These are phyloP conservation scores for Acrobasis consociella DNA, from an alignment of 2,888 invertebrate genomes.

Conservation along the genomic window DNA sequence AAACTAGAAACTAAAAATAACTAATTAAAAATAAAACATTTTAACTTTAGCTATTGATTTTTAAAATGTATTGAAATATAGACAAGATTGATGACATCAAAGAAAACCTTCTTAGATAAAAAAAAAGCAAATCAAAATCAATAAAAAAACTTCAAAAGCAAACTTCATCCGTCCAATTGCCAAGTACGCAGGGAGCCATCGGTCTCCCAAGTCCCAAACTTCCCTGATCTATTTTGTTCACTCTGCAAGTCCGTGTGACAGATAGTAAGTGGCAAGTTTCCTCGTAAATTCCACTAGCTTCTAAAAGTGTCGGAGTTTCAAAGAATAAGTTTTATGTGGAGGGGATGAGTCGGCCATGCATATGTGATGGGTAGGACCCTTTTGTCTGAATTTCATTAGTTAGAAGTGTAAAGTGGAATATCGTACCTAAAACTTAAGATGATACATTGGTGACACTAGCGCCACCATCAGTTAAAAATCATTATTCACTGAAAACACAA, in stretches of 20 bases:
- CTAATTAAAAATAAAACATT: too few relatives aligned
- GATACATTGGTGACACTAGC: too few relatives aligned
- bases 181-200: constrained; percentile 38
- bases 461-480: too few relatives aligned
- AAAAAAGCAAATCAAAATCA: neutral
- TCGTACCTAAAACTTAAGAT: too few relatives aligned
- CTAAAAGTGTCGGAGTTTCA: constrained; percentile 53
- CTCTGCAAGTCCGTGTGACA: constrained; percentile 48
- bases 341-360: constrained; percentile 29
- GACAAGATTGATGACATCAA: too few relatives aligned
- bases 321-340: constrained; percentile 52
- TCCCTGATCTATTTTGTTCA: constrained; percentile 54
- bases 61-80: too few relatives aligned
- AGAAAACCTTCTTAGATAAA: too few relatives aligned
- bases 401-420: too few relatives aligned
- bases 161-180: constrained; percentile 24
- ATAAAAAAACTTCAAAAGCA: constrained; percentile 13
- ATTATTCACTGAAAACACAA: too few relatives aligned
- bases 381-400: neutral
- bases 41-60: too few relatives aligned
- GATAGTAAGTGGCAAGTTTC: constrained; percentile 56
- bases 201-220: constrained; percentile 42
- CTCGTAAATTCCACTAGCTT: constrained; percentile 55
- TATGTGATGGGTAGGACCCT: constrained; percentile 28
- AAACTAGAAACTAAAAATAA: too few relatives aligned